Base-by-base conservation (phyloP, 1,140 invertebrate species). In the Amphibalanus amphitrite region DNA sequence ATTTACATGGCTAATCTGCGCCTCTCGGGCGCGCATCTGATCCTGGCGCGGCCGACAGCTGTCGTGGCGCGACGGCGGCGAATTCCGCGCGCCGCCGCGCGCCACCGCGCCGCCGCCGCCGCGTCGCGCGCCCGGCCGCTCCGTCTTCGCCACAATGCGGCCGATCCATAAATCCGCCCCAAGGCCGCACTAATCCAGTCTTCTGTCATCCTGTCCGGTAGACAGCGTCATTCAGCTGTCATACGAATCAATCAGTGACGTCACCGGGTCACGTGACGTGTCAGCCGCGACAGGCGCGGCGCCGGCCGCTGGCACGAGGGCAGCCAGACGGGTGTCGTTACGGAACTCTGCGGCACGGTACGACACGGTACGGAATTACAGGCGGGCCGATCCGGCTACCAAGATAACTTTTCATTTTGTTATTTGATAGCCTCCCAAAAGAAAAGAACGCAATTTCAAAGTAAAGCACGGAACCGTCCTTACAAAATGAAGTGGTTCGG, bases 211-310 rank as follows among this genome's bases (percentile, higher is more conserved):
- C 47, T 59, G 47, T 59, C 47, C 47, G 10, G 47, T 59, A 59
- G 47, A 59, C 47, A 20, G 47, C 23, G 47, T 59, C 47, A 59
- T 59, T 59, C 47, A 59, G 47, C 47, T 59, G 47, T 59, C 47
- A 59, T 59, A 59, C 47, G 47, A 59, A 59, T 59, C 47, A 59
- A 59, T 59, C 47, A 59, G 47, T 59, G 47, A 59, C 47, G 47
- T 59, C 47, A 59, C 10, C 47, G 47, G 6, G 47, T 59, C 47
- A 59, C 47, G 47, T 59, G 47, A 59, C 47, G 47, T 59, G 47
- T 59, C 47, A 20, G 47, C 47, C 47, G 47, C 47, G 47, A 13
- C 47, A 59, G 23, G 47, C 13, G 13, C 13, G 1, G 13, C 23
- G 47, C 23, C 47, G 23, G 47, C 6, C 47, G 47, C 13, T 20